Base-by-base conservation (phyloP, 2,113 vertebrate species). In the Recurvirostra avosetta region DNA sequence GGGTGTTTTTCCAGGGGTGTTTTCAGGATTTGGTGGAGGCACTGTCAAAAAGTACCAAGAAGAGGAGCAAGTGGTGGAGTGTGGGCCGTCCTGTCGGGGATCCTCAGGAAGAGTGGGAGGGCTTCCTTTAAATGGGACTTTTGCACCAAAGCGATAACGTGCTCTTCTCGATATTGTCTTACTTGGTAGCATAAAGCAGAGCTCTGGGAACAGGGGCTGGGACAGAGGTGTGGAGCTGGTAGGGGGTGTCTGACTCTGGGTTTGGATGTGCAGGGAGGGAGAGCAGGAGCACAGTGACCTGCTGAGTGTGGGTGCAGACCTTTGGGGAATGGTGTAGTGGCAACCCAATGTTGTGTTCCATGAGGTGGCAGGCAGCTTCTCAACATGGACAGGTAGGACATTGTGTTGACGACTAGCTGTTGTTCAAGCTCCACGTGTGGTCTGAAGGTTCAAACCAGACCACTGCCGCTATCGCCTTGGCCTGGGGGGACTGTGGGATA, bases 11-110 rank as follows among this genome's bases (percentile, higher is more conserved):
- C 19, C 32, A 59, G 25, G 26, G 8, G 0, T 49, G 2, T 88
- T 94, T 86, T 66, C 17, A 26, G 67, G 55, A 70, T 91, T 86
- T 89, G 25, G 30, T 81, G 73, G 52, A 94, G 17, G 22, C 13
- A 66, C n/a, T 85, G 56, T 40, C 4, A 21, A 50, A 89, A 94
- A 94, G n/a, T 45, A 72, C 40, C 36, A 72, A 55, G 65, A 82
- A 32, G 32, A 67, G 41, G 23, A 85, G 27, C 85, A 95, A 91
- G 21, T 56, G 56, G 30, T 59, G 8, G 80, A 55, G 34, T 71
- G 8, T 5, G 21, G 23, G 30, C 25, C 2, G 2, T 75, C 34
- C 52, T 90, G 7, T 21, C 3, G 2, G 27, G 43, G n/a, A 59
- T 68, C 14, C 15, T 72, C 1, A 2, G 59, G 73, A 74, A 73